Evolutionary conservation across 2,797 vertebrate genomes (phyloP).

Genomic region (Meda fulgida): DNA sequence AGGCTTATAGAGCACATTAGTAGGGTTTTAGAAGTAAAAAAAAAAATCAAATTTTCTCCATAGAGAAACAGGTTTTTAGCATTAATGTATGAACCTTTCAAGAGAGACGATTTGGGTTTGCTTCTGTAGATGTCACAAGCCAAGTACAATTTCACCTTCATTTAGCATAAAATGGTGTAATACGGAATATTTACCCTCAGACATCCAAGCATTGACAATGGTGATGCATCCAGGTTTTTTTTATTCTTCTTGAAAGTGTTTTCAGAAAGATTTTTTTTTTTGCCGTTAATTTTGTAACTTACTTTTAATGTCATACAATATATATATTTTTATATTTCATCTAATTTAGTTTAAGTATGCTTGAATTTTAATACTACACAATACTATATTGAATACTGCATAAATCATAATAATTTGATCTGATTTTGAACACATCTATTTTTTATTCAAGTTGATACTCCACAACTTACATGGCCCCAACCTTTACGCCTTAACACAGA

Average conservation of each 20-base stretch:
- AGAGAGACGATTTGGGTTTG: background rate
- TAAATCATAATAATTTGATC: background rate
- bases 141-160: background rate
- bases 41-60: background rate
- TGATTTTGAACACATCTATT: background rate
- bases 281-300: no score
- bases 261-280: no score
- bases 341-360: background rate
- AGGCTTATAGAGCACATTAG: background rate
- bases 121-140: background rate
- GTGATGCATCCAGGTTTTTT: background rate
- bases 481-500: background rate
- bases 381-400: background rate
- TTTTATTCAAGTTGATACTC: background rate
- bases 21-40: background rate
- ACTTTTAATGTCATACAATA: background rate
- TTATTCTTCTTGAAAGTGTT: background rate
- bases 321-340: no score
- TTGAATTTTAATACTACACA: background rate
- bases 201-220: background rate
- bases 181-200: background rate
- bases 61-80: background rate
- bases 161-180: constrained; percentile 4
- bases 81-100: background rate
- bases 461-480: background rate